A percentile compares a stretch with the other conserved stretches of the same genome.
Conservation (phyloP, 2,888 invertebrate species). For the Drosophila histrio region DNA sequence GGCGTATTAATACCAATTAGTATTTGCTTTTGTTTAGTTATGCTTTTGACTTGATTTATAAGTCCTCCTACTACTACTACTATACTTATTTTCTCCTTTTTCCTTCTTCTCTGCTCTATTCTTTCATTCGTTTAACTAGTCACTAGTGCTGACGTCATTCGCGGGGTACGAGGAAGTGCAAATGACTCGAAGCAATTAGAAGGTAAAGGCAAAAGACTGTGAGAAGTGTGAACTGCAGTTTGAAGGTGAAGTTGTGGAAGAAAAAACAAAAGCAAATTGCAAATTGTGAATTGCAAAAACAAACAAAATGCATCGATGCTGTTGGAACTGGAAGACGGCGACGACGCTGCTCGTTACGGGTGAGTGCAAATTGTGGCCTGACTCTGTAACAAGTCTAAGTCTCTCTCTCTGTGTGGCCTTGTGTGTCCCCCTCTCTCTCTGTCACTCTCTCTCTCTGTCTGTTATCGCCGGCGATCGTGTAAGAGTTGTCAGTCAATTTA, state of each 20-base stretch:
- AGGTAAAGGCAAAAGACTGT: background rate
- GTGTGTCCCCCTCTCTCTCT: background rate
- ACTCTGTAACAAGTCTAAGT: background rate
- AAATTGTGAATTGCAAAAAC: background rate
- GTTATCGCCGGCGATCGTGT: constrained; percentile 33
- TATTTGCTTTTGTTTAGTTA: constrained; percentile 1
- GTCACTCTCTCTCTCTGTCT: background rate
- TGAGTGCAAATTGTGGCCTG: constrained; percentile 44
- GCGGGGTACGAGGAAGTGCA: background rate
- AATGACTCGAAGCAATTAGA: constrained; percentile 23
- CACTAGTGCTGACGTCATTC: constrained; percentile 1
- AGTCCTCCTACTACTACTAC: background rate
- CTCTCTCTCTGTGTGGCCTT: no score
- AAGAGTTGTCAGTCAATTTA: constrained; percentile 41
- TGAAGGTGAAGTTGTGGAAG: constrained; percentile 1
- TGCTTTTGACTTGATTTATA: constrained; percentile 11
- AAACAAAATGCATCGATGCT: constrained; percentile 52
- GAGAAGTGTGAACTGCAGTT: constrained; percentile 25
- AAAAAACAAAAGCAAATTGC: constrained; percentile 1
- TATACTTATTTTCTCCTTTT: no score
- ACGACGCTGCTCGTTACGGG: constrained; percentile 52
- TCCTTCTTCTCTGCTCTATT: background rate
- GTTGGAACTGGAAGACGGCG: constrained; percentile 45
- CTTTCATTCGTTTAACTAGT: background rate
- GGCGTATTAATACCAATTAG: constrained; percentile 23